These are phyloP conservation scores for Trisateles emortualis DNA, from an alignment of 2,888 invertebrate genomes.

Conservation along the genomic window DNA sequence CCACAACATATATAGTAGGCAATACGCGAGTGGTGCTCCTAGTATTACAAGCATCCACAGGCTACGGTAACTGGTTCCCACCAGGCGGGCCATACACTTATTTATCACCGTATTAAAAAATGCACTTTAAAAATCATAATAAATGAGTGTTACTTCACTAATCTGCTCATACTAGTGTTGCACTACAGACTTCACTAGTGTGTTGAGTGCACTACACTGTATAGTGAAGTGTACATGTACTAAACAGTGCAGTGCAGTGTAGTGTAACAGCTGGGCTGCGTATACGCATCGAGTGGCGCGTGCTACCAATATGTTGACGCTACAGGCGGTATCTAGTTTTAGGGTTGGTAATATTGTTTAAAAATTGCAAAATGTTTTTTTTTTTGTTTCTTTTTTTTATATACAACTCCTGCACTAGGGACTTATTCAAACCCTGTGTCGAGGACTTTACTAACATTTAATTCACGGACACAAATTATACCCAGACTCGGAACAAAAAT, in stretches of 20 bases:
- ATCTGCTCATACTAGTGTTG: slow-evolving; percentile 36
- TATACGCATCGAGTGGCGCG: slow-evolving; percentile 42
- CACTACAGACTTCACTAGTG: not conserved
- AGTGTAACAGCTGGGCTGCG: slow-evolving; percentile 42
- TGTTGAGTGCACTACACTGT: slow-evolving; percentile 12
- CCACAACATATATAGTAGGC: no score
- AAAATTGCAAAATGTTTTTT: not conserved
- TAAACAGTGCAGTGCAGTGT: slow-evolving; percentile 10
- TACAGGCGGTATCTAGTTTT: slow-evolving; percentile 44
- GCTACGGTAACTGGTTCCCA: no score
- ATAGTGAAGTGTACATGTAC: slow-evolving; percentile 18
- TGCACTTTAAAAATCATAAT: slow-evolving; percentile 27
- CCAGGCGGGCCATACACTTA: not conserved
- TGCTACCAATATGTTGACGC: slow-evolving; percentile 58
- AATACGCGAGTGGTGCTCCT: no score
- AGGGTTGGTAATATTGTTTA: slow-evolving; percentile 1
- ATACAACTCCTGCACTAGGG: no score
- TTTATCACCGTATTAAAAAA: not conserved
- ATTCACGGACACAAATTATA: no score
- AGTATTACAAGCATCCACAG: no score
- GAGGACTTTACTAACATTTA: no score
- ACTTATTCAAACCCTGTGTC: no score
- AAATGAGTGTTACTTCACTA: slow-evolving; percentile 54
- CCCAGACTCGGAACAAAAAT: no score
- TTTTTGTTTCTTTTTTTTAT: no score